Conservation (phyloP, 2,113 vertebrate genomes). For the Mobula hypostoma region DNA sequence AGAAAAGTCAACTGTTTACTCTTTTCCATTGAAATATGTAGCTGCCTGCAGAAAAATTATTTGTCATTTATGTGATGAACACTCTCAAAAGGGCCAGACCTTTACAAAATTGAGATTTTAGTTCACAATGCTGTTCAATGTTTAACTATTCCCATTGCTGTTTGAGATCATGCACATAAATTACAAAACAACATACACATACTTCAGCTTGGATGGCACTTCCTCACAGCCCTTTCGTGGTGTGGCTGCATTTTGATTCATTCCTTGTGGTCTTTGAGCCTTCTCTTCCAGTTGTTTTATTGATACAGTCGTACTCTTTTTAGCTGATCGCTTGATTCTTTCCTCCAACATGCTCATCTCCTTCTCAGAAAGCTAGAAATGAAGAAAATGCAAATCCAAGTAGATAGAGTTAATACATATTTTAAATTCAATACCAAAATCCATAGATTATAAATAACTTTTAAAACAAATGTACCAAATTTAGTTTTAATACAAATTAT, state of each 20-base stretch:
- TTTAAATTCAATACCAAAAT: too few relatives aligned
- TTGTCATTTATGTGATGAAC: not conserved
- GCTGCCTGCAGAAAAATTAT: not conserved
- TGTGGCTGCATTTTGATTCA: conserved; percentile 67
- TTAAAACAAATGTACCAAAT: too few relatives aligned
- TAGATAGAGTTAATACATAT: too few relatives aligned
- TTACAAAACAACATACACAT: conserved; percentile 47
- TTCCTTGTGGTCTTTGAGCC: conserved; percentile 61
- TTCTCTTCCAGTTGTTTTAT: conserved; percentile 71
- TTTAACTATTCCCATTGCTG: not conserved
- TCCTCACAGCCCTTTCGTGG: conserved; percentile 80
- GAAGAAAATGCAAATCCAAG: not conserved
- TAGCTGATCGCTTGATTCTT: conserved; percentile 89
- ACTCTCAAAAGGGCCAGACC: not conserved
- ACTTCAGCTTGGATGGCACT: conserved; percentile 92
- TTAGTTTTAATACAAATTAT: too few relatives aligned
- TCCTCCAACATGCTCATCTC: conserved; percentile 99
- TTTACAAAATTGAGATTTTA: not conserved
- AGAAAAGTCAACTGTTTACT: too few relatives aligned
- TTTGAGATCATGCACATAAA: not conserved
- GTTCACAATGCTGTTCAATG: not conserved
- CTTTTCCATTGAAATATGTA: not conserved
- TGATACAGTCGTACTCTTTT: conserved; percentile 68
- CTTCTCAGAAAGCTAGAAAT: conserved; percentile 84
- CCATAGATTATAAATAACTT: too few relatives aligned